Conservation (phyloP, 2,113 vertebrate genomes). For the Campylomormyrus tamandua region DNA sequence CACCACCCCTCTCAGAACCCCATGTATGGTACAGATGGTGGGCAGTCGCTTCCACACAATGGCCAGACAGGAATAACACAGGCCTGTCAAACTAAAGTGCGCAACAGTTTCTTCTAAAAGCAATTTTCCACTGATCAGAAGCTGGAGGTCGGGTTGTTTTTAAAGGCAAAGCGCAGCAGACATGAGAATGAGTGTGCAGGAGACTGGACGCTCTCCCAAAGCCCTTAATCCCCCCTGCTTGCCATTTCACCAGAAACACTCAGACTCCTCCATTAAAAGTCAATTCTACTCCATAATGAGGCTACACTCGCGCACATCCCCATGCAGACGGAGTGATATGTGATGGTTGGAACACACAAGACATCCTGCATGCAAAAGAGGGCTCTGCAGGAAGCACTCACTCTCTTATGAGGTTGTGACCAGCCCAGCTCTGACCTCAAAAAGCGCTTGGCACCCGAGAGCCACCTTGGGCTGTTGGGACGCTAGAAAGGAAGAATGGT, state of each 20-base stretch:
- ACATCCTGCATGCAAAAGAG: conserved; percentile 50
- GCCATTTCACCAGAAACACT: conserved; percentile 53
- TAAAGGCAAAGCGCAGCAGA: neutral
- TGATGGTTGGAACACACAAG: conserved; percentile 51
- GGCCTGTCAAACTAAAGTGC: neutral
- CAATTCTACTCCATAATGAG: conserved; percentile 69
- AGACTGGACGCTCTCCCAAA: conserved; percentile 50
- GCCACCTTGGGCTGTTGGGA: conserved; percentile 46
- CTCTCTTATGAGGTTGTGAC: conserved; percentile 56
- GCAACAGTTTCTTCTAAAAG: neutral
- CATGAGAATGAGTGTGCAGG: neutral
- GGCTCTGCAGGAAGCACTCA: conserved; percentile 54
- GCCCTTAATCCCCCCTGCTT: conserved; percentile 53
- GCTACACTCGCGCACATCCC: conserved; percentile 61
- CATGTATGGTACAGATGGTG: neutral
- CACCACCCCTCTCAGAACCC: neutral
- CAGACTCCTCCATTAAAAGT: conserved; percentile 63
- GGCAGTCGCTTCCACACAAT: neutral
- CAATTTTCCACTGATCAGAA: neutral
- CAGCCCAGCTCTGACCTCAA: conserved; percentile 44
- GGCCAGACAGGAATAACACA: neutral
- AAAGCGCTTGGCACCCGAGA: conserved; percentile 37
- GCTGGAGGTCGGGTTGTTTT: neutral
- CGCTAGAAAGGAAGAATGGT: neutral
- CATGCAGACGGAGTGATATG: conserved; percentile 64